Evolutionary conservation across 2,888 invertebrate genomes (phyloP).

Genomic region (Linnaemya tessellans): DNA sequence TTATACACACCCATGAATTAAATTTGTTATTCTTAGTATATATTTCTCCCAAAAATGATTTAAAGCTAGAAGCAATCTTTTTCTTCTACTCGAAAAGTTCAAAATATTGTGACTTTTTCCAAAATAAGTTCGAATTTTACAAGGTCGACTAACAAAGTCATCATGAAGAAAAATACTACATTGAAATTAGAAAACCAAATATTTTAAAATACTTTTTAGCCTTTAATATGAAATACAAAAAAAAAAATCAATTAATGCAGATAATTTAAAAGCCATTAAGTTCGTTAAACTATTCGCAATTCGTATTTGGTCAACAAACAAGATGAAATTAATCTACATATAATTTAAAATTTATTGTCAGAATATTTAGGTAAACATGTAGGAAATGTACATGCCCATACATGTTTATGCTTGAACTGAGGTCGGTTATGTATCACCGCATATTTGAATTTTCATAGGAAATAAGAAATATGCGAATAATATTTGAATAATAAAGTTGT

Average conservation of each 20-base stretch:
- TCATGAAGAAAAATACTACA: neutral
- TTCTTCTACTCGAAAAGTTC: slow-evolving; percentile 25
- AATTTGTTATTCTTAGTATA: neutral
- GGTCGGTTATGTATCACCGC: neutral
- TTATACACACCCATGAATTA: neutral
- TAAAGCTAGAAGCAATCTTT: slow-evolving; percentile 25
- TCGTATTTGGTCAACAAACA: neutral
- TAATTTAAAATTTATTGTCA: slow-evolving; percentile 23
- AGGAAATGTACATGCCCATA: neutral
- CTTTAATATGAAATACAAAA: neutral
- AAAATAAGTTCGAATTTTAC: slow-evolving; percentile 29
- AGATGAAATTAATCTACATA: slow-evolving; percentile 30
- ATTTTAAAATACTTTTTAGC: neutral
- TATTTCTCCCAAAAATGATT: slow-evolving; percentile 5
- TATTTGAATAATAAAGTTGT: neutral
- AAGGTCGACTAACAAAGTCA: slow-evolving; percentile 21
- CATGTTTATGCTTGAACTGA: neutral
- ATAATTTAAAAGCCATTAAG: slow-evolving; percentile 1
- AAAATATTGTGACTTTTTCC: slow-evolving; percentile 13
- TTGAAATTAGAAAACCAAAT: slow-evolving; percentile 10
- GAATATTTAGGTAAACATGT: neutral
- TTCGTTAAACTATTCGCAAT: slow-evolving; percentile 25
- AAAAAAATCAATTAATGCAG: neutral
- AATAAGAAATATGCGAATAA: neutral
- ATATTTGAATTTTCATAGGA: neutral